Conservation (phyloP, 2,797 vertebrate genomes). For the Melanotaenia parkinsoni region DNA sequence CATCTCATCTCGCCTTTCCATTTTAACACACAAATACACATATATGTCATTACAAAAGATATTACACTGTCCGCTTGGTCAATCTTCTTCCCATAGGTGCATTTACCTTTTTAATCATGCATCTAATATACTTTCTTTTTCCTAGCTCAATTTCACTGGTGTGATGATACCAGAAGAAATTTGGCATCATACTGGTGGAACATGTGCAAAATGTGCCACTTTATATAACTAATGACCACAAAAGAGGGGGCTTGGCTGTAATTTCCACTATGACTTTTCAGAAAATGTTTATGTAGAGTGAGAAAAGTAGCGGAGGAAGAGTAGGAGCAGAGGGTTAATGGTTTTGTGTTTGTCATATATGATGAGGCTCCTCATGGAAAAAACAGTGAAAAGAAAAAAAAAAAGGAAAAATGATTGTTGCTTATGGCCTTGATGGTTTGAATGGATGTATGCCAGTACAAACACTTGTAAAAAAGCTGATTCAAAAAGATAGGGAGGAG, state of each 20-base stretch:
- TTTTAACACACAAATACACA: constrained; percentile 10
- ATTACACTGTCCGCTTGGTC: constrained; percentile 58
- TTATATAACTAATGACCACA: constrained; percentile 55
- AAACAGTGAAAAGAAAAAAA: constrained; percentile 4
- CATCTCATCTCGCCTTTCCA: not conserved
- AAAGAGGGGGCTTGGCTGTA: constrained; percentile 48
- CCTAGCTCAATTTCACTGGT: constrained; percentile 53
- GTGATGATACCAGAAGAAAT: constrained; percentile 29
- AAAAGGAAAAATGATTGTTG: constrained; percentile 17
- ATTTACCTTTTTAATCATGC: constrained; percentile 57
- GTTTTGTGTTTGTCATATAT: constrained; percentile 50
- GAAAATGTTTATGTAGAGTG: constrained; percentile 23
- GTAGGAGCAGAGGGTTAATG: constrained; percentile 50
- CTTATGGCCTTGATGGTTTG: constrained; percentile 11
- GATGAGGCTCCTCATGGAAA: constrained; percentile 34
- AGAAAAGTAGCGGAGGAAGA: constrained; percentile 3
- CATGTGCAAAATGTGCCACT: constrained; percentile 24
- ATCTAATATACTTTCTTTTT: constrained; percentile 47
- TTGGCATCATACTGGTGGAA: constrained; percentile 21
- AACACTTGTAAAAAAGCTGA: constrained; percentile 20
- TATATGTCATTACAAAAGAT: constrained; percentile 47
- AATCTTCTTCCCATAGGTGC: constrained; percentile 52
- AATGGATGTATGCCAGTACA: not conserved
- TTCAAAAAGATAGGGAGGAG: constrained; percentile 4
- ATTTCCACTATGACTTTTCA: constrained; percentile 44